A percentile compares a stretch with the other conserved stretches of the same genome.
Evolutionary conservation across 2,888 invertebrate species (phyloP).

Genomic region (Tenthredo amoena): DNA sequence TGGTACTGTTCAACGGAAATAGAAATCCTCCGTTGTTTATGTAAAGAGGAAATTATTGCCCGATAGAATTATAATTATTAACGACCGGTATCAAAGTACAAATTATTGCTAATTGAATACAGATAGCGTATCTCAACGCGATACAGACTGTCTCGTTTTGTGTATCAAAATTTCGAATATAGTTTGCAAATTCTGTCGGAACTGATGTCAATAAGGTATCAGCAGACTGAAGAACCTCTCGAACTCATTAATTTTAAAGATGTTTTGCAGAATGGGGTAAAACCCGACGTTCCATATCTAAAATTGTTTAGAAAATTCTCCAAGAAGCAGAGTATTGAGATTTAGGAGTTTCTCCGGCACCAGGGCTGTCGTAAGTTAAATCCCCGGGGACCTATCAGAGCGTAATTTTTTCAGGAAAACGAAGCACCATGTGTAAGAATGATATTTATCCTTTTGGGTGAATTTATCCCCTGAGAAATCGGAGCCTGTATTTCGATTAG

Average conservation of each 20-base stretch:
- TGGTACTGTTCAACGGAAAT: background rate
- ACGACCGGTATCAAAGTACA: background rate
- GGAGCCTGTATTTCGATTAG: background rate
- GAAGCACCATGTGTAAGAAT: background rate
- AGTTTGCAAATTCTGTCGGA: background rate
- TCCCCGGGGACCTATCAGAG: background rate
- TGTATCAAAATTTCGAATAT: background rate
- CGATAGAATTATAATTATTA: background rate
- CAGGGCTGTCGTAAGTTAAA: background rate
- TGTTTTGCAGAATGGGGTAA: background rate
- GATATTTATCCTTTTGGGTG: background rate
- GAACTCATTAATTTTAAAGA: background rate
- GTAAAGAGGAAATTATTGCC: background rate
- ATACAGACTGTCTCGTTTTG: too few relatives aligned
- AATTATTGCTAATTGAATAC: background rate
- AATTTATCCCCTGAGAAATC: conserved; percentile 19
- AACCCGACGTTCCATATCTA: background rate
- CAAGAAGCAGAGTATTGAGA: background rate
- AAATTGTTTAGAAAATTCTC: background rate
- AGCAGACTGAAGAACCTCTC: background rate
- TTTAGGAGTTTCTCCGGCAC: background rate
- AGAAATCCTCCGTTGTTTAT: background rate
- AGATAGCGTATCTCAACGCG: background rate
- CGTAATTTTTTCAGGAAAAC: conserved; percentile 5
- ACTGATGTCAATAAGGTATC: background rate